These are phyloP conservation scores for Helicoverpa armigera DNA, from an alignment of 1,140 invertebrate species.

Conservation along the genomic window DNA sequence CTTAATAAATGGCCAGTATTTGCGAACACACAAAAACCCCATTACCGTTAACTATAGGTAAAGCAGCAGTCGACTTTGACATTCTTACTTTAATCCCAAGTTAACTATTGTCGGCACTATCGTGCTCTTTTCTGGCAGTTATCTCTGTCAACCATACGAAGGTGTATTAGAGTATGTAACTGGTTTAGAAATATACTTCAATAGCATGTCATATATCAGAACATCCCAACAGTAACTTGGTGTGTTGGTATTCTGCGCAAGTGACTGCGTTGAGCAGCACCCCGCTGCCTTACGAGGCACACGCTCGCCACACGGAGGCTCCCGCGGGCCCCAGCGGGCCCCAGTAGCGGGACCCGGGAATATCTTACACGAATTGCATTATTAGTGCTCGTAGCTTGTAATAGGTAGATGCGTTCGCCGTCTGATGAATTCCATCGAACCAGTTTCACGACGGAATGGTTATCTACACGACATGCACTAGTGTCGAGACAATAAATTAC, in stretches of 20 bases:
- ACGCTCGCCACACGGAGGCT: no score
- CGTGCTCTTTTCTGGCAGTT: no score
- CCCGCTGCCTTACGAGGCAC: not conserved
- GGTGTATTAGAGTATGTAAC: no score
- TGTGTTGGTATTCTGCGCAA: not conserved
- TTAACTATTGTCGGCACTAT: no score
- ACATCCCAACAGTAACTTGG: no score
- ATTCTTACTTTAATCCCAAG: no score
- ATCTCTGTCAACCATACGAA: no score
- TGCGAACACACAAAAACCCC: constrained; percentile 3
- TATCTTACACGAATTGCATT: not conserved
- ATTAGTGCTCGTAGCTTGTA: not conserved
- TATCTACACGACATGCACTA: not conserved
- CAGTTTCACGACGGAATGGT: not conserved
- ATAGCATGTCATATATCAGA: no score
- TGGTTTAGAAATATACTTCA: no score
- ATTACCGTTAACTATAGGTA: not conserved
- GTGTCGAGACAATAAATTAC: not conserved
- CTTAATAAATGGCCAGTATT: not conserved
- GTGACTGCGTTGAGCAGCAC: not conserved
- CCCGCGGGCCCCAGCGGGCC: no score
- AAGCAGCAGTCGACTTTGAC: not conserved
- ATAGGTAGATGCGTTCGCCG: not conserved
- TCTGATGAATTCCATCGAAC: not conserved
- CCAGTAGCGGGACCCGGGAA: not conserved